Conservation (phyloP, 2,888 invertebrate species). For the Therioaphis trifolii region DNA sequence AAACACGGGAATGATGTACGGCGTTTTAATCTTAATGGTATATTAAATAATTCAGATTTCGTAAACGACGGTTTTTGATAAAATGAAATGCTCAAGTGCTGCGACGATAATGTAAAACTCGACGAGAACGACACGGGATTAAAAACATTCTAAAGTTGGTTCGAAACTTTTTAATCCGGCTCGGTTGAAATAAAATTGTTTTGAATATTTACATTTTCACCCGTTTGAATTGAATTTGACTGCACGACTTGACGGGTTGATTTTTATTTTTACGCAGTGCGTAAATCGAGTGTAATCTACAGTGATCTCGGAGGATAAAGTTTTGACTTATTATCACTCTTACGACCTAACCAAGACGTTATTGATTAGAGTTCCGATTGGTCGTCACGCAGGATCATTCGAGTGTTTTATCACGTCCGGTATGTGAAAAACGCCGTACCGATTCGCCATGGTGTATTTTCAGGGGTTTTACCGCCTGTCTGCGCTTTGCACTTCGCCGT, state of each 20-base stretch:
- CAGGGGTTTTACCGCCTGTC: no score
- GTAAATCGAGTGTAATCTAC: no score
- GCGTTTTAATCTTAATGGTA: neutral
- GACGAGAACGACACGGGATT: neutral
- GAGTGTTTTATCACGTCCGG: no score
- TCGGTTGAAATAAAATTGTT: constrained; percentile 16
- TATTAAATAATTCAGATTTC: neutral
- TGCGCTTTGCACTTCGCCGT: no score
- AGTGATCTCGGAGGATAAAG: no score
- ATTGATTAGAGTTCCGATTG: no score
- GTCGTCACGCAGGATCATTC: no score
- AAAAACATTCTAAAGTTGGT: neutral
- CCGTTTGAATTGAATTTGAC: constrained; percentile 28
- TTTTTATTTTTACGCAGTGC: constrained; percentile 6
- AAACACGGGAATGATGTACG: neutral
- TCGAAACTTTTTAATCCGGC: neutral
- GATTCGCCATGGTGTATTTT: no score
- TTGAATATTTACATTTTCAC: constrained; percentile 2
- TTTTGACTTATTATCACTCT: no score
- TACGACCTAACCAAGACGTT: no score
- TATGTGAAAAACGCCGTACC: no score
- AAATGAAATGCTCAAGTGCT: neutral
- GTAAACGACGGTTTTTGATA: neutral
- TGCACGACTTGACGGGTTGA: constrained; percentile 15
- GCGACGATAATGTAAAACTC: neutral